Base-by-base conservation (phyloP, 2,113 vertebrate species). In the Cynoglossus semilaevis region DNA sequence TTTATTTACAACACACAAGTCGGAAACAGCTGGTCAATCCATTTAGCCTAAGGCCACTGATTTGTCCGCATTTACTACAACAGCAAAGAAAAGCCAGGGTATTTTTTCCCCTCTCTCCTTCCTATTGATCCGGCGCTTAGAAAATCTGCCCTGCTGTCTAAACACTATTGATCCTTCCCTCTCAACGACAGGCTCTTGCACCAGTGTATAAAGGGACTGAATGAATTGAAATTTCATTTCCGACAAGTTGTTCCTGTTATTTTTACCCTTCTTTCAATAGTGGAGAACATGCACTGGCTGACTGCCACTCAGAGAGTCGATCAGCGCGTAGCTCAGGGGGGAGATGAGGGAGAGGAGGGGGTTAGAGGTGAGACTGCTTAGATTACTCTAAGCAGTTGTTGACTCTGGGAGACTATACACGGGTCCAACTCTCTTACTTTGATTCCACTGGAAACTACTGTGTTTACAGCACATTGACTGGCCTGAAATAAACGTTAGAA, bases 191-290 rank as follows among this genome's bases (percentile, higher is more conserved):
- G 91, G 89, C 92, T 67, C 40, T 87, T 60, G 80, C 87, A 88
- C 89, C 90, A 91, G 91, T 93, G 91, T 93, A 93, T 92, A 94
- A 93, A 94, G 91, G 92, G 92, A 87, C 83, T 91, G 91, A 89
- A 90, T 92, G 91, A 93, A 94, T 92, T 92, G 92, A 93, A 92
- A 94, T 92, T 94, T 94, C 88, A 93, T 93, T 93, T 94, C 92
- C 85, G 75, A 93, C 93, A 93, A 90, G 92, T 94, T 93, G 90
- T 94, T 94, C 90, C 91, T 92, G 91, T 92, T 93, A 91, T 92
- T 92, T 93, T 92, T 90, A 91, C 83, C 85, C 82, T 85, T 90
- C 74, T 79, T 77, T 84, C 73, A 77, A 76, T 76, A 71, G 91
- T 77, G 51, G 83, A 79, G 87, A 92, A 91, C 91, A 88, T 35